Evolutionary conservation across 2,888 invertebrate genomes (phyloP), one percentile per base, ranked within the genome.

Genomic region (Agrotis ipsilon): DNA sequence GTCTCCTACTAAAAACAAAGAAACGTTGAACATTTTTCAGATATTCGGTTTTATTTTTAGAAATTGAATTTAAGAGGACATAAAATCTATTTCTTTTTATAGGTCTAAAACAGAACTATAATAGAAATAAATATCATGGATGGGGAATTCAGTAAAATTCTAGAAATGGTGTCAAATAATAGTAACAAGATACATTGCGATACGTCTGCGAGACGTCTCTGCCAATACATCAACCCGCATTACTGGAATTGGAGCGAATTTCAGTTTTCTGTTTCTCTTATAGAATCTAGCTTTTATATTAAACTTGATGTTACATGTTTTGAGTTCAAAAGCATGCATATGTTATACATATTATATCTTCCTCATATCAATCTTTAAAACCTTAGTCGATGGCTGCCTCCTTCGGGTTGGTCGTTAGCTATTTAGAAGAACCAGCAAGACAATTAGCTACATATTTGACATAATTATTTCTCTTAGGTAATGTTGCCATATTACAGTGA

Each of bases 151-250:
- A 9, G 27, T 9, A 45, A 48, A 55, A 21, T 39, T 57, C n/a
- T 32, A 52, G 51, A 77, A 70, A 58, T 62, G 0, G 13, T 21
- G 13, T 61, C 61, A 57, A 48, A 51, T 60, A 55, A 18, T 4
- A 55, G 32, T 45, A 39, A 72, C 27, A 72, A 54, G 48, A 68
- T 62, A 52, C 43, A 54, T 78, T 39, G 58, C 52, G 46, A 46
- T 43, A 16, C 7, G 60, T 70, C 21, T 16, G 2, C 49, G 13
- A 19, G 19, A 48, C 43, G 43, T 48, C 19, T 24, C 21, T 43
- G 21, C 52, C 71, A 39, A 78, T 70, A 71, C 43, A 62, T 78
- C 58, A 78, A 52, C 43, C 9, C 32, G 43, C 32, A 58, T 69
- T 43, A 68, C 45, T 68, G 19, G 24, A 32, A 54, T 45, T 32